phyloP scores from a whole-genome alignment of 1,140 invertebrate genomes.

The Olivierus martensii region DNA sequence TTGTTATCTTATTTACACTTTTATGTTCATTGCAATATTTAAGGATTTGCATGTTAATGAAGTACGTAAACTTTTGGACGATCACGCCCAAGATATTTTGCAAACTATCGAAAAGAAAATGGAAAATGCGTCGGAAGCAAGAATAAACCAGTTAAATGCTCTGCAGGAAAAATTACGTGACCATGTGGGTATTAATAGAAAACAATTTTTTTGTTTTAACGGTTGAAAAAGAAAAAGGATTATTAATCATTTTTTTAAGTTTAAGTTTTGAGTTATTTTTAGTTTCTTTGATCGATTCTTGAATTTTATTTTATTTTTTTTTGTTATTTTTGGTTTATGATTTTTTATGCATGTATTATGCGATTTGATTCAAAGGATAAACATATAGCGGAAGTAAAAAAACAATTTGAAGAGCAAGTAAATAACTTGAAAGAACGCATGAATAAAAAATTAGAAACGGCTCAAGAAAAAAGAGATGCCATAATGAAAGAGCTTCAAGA shows the following conservation, averaged over 20 bases:
- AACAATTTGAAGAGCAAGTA: constrained; percentile 74
- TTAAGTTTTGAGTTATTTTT: not conserved
- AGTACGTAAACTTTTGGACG: constrained; percentile 72
- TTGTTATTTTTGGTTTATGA: constrained; percentile 49
- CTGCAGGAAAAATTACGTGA: constrained; percentile 76
- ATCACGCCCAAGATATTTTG: constrained; percentile 68
- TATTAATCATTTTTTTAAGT: no score
- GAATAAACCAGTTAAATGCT: constrained; percentile 72
- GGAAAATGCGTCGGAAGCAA: constrained; percentile 61
- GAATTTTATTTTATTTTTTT: not conserved
- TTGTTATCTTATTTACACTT: no score
- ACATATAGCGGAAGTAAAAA: constrained; percentile 76
- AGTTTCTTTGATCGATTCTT: not conserved
- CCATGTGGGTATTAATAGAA: constrained; percentile 57
- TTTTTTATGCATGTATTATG: constrained; percentile 60
- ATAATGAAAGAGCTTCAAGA: constrained; percentile 76
- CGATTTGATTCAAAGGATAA: constrained; percentile 58
- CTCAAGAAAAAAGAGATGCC: constrained; percentile 66
- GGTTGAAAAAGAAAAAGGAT: no score
- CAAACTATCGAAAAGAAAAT: constrained; percentile 69
- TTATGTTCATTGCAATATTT: no score
- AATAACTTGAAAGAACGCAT: constrained; percentile 66
- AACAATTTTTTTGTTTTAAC: not conserved
- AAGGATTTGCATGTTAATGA: constrained; percentile 75
- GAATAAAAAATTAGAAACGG: constrained; percentile 67